Conservation (phyloP, 1,140 invertebrate genomes). For the Nixonia krombeini region DNA sequence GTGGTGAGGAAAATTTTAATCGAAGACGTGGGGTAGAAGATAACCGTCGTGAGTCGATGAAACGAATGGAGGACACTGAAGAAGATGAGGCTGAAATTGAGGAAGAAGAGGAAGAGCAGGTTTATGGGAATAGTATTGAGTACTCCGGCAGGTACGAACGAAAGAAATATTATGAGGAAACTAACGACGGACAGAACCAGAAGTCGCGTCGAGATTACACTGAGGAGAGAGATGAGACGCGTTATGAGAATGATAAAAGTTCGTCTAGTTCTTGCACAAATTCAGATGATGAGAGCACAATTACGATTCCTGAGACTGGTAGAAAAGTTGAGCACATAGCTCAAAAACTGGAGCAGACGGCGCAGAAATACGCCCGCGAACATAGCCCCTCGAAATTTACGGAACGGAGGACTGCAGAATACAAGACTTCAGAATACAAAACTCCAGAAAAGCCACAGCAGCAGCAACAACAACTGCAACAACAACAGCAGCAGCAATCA, state of each 20-base stretch:
- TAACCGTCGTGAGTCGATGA: slow-evolving; percentile 33
- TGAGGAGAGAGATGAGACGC: slow-evolving; percentile 34
- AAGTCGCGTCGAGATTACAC: slow-evolving; percentile 33
- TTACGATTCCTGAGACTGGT: slow-evolving; percentile 65
- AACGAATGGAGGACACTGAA: slow-evolving; percentile 57
- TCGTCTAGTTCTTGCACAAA: slow-evolving; percentile 57
- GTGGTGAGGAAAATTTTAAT: slow-evolving; percentile 33
- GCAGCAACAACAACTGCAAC: slow-evolving; percentile 25
- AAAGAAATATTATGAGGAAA: slow-evolving; percentile 60
- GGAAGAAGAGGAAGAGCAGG: slow-evolving; percentile 54
- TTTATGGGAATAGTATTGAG: slow-evolving; percentile 43
- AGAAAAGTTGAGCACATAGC: slow-evolving; percentile 70
- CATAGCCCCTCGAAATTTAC: slow-evolving; percentile 67
- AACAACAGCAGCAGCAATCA: slow-evolving; percentile 28
- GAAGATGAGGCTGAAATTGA: slow-evolving; percentile 58
- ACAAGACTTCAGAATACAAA: slow-evolving; percentile 59
- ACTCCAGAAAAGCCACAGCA: slow-evolving; percentile 51
- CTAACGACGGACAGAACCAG: slow-evolving; percentile 22
- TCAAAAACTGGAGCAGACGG: slow-evolving; percentile 69
- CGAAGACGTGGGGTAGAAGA: slow-evolving; percentile 36
- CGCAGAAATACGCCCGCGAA: slow-evolving; percentile 68
- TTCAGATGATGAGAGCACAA: slow-evolving; percentile 67
- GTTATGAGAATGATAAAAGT: slow-evolving; percentile 64
- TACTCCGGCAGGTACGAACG: slow-evolving; percentile 51
- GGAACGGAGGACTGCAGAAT: slow-evolving; percentile 55